Conservation (phyloP, 1,140 invertebrate species). For the Nebria ingens region DNA sequence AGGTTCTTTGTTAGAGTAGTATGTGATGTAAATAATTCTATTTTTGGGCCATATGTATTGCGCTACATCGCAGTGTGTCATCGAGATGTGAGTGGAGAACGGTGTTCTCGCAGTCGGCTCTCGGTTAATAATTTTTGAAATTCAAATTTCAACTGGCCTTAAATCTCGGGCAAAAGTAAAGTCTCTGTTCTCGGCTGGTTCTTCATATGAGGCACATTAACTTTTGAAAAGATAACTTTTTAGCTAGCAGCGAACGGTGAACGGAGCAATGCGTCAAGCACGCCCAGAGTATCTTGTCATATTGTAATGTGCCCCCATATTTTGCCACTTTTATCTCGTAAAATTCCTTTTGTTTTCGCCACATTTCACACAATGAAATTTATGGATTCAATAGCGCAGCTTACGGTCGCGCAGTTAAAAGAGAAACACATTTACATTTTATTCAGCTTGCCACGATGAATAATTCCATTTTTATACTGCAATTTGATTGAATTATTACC, state of each 20-base stretch:
- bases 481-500: conserved; percentile 6
- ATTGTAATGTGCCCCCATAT: conserved; percentile 2
- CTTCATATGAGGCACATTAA: conserved; percentile 8
- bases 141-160: not conserved
- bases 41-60: too few species aligned
- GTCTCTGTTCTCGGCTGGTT: not conserved
- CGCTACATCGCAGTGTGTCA: too few species aligned
- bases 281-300: not conserved
- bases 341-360: conserved; percentile 8
- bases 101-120: not conserved
- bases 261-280: not conserved
- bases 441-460: not conserved
- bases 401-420: conserved; percentile 1
- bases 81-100: not conserved
- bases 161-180: not conserved
- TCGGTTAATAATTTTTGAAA: conserved; percentile 1
- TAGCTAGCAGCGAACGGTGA: not conserved
- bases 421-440: conserved; percentile 8
- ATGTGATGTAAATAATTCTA: too few species aligned
- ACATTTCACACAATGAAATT: conserved; percentile 9
- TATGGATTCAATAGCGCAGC: conserved; percentile 1
- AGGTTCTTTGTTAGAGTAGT: too few species aligned
- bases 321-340: conserved; percentile 9
- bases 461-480: conserved; percentile 6
- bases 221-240: conserved; percentile 1